Evolutionary conservation across 1,140 invertebrate genomes (phyloP), one percentile per base, ranked within the genome.

Genomic region (Pseudomyrmex gracilis): DNA sequence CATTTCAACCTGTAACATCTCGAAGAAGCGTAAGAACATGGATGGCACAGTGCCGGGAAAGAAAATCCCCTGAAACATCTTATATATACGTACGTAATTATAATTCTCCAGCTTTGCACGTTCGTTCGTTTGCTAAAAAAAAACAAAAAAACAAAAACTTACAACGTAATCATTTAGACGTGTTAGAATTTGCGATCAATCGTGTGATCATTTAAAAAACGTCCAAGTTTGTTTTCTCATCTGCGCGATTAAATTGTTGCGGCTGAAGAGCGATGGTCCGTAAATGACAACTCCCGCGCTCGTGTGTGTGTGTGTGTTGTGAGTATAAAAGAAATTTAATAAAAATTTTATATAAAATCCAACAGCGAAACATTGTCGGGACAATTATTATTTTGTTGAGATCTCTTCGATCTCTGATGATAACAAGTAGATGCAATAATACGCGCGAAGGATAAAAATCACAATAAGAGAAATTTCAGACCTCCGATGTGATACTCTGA

Each of bases 401-500:
- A 17, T 70, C 15, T 22, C 12, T 7, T 43, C 24, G 12, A 55
- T 12, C 45, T 74, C 15, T 61, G n/a, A 8, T 73, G 9, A 68
- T 24, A 76, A 70, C 20, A 51, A 64, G 1, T 22, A 12, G 47
- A 43, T 77, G 64, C 43, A 22, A 43, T 20, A 13, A 73, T 55
- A 24, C 49, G 15, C 68, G 55, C 67, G 63, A 68, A 57, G 85
- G 61, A 82, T 89, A 67, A 85, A 67, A 85, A 87, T 60, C 73
- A 86, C 80, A 87, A 83, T 83, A 82, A 90, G 85, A n/a, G 34
- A 87, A 92, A n/a, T n/a, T 88, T 90, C 89, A 92, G 90, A 90
- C 92, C 90, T 92, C 85, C 90, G 90, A 92, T 91, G 87, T 86
- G 83, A 80, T 84, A 85, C n/a, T 85, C 74, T 80, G 73, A 85